Evolutionary conservation across 1,140 invertebrate species (phyloP), one percentile per base, ranked within the genome.

Genomic region (Arion vulgaris): DNA sequence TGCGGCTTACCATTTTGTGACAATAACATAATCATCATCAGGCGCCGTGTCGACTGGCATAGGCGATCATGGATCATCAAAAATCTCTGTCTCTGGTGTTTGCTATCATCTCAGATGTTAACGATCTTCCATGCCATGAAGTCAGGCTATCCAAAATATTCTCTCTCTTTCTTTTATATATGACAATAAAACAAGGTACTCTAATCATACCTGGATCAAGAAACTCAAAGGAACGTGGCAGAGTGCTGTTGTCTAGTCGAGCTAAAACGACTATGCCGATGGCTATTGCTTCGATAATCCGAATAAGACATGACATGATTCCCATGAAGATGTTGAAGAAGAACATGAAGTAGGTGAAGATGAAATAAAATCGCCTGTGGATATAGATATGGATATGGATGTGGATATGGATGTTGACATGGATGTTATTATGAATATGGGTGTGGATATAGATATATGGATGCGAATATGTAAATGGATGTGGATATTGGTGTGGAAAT

Each of bases 261-360:
- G 77, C 49, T 28, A 87, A 69, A 26, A 86, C 80, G 19, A 87
- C 45, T 7, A 81, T 38, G 0, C 86, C 86, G 4, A 87, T 19
- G 5, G 82, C 74, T 9, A 86, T 83, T 32, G 83, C 72, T 49
- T 85, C 85, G 5, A 86, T n/a, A 23, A 87, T 85, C 26, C 85
- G 66, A 45, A 87, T 15, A 7, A 87, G 73, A 76, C 77, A 84
- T 1, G 83, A 84, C 28, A 87, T 23, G 26, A 87, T 32, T 23
- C 84, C 85, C 45, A 87, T 53, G 84, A 87, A 86, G 49, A 85
- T 84, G 69, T 86, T 86, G 81, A 83, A 86, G 85, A 87, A 85
- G 78, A 86, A 86, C 49, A 87, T 68, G 62, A 87, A 86, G 68
- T 85, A 85, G 11, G 72, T 76, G 0, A 83, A 45, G 15, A 81